Evolutionary conservation across 2,888 invertebrate species (phyloP), one percentile per base, ranked within the genome.

Genomic region (Embidobia sp.): DNA sequence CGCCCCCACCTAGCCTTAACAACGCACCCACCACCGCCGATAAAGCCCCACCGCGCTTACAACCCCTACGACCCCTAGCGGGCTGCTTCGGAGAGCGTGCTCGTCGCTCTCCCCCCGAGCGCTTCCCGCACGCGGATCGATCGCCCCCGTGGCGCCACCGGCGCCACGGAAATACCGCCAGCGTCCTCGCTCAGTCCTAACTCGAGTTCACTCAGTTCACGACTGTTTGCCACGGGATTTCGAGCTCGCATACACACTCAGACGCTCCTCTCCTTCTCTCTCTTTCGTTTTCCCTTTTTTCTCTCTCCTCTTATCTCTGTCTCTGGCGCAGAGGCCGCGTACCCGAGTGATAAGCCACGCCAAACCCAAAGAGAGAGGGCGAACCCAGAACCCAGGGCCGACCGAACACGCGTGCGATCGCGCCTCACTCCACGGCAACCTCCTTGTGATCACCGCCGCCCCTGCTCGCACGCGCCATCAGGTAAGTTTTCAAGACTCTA

Each of bases 141-240:
- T 80, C 82, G 81, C 51, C 80, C 73, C 78, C 67, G 80, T 80
- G 87, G 85, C 87, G 88, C 87, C 84, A 85, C 80, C 79, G 81
- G 85, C 86, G 84, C 77, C 81, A 75, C 81, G 77, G 83, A 81
- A 81, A 84, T 84, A 80, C 82, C 80, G 66, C 69, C 72, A 70
- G 72, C 78, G 80, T 78, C 83, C 79, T 81, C 81, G 80, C 86
- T 83, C 86, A 87, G 89, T 89, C 86, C 84, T 85, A 87, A 86
- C 85, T 86, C 88, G 85, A 86, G 87, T 88, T 87, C 87, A 89
- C 86, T 88, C 89, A 87, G 88, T 88, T 86, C 83, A 87, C 86
- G 86, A 87, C 83, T 86, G 87, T 84, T 87, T 85, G 85, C 87
- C 86, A 87, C 88, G 87, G 87, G 87, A 85, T 85, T 85, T 86